phyloP scores from a whole-genome alignment of 2,797 vertebrate genomes.

The Parambassis ranga region DNA sequence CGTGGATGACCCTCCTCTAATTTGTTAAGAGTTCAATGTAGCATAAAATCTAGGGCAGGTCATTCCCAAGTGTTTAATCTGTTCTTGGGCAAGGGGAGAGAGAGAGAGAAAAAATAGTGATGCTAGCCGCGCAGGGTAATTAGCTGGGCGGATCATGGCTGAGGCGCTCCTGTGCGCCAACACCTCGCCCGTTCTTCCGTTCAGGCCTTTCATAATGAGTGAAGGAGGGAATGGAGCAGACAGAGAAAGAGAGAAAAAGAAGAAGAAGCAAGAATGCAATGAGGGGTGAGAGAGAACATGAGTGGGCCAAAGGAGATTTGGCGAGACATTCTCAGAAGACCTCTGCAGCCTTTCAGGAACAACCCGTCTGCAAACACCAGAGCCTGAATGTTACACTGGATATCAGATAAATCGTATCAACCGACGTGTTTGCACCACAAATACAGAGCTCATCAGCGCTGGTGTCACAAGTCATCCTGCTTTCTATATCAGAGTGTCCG shows the following conservation, averaged over 20 bases:
- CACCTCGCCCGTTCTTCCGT: slow-evolving; percentile 54
- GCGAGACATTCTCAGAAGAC: slow-evolving; percentile 57
- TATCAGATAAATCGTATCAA: slow-evolving; percentile 24
- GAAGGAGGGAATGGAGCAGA: slow-evolving; percentile 12
- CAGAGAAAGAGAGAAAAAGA: not conserved
- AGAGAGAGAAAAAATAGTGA: not conserved
- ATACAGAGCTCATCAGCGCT: not conserved
- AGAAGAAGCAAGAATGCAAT: slow-evolving; percentile 22
- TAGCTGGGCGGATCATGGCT: slow-evolving; percentile 68
- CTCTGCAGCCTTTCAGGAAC: slow-evolving; percentile 39
- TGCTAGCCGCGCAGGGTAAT: slow-evolving; percentile 65
- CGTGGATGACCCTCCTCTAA: slow-evolving; percentile 78
- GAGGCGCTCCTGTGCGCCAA: slow-evolving; percentile 51
- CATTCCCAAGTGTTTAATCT: slow-evolving; percentile 80
- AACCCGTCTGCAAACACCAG: slow-evolving; percentile 26
- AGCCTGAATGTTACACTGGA: slow-evolving; percentile 36
- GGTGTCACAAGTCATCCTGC: too few species aligned
- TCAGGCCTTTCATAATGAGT: slow-evolving; percentile 59
- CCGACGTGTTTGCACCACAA: slow-evolving; percentile 9
- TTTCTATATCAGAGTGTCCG: too few species aligned
- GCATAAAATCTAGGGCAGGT: slow-evolving; percentile 82
- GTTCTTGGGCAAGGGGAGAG: slow-evolving; percentile 41
- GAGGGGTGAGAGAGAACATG: slow-evolving; percentile 17
- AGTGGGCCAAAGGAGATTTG: slow-evolving; percentile 29
- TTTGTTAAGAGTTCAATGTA: slow-evolving; percentile 84